Evolutionary conservation across 2,113 vertebrate species (phyloP).

Genomic region (Microcebus jonahi): DNA sequence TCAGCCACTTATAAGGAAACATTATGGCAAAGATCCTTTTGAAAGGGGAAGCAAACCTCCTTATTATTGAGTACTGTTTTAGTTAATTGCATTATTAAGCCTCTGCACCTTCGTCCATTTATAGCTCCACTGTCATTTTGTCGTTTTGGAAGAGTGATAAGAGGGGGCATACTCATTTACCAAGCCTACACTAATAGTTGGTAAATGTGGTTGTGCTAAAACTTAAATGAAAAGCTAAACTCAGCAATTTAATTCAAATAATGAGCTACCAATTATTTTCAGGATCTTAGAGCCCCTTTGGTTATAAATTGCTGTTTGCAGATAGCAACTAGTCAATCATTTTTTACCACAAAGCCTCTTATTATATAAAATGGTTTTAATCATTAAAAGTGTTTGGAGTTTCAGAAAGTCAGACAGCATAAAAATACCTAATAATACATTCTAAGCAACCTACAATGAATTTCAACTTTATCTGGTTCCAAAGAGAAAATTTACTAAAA

Average conservation of each 20-base stretch:
- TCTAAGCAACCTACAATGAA: conserved; percentile 12
- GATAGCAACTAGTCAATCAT: conserved; percentile 67
- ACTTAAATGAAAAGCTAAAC: conserved; percentile 70
- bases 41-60: not conserved
- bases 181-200: conserved; percentile 30
- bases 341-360: conserved; percentile 72
- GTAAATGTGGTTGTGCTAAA: conserved; percentile 55
- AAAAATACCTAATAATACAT: conserved; percentile 43
- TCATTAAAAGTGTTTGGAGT: conserved; percentile 63
- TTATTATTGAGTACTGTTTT: not conserved
- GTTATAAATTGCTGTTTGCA: conserved; percentile 70
- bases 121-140: conserved; percentile 26
- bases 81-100: conserved; percentile 34
- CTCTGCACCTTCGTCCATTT: not conserved
- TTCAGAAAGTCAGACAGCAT: conserved; percentile 63
- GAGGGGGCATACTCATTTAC: not conserved
- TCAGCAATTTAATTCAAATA: conserved; percentile 75
- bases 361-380: conserved; percentile 75
- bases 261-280: conserved; percentile 71
- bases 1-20: not conserved
- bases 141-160: conserved; percentile 22
- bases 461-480: conserved; percentile 49
- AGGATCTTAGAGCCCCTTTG: conserved; percentile 58
- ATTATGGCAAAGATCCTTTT: not conserved
- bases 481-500: conserved; percentile 61